phyloP scores from a whole-genome alignment of 2,113 vertebrate genomes.

The Sturnira hondurensis region DNA sequence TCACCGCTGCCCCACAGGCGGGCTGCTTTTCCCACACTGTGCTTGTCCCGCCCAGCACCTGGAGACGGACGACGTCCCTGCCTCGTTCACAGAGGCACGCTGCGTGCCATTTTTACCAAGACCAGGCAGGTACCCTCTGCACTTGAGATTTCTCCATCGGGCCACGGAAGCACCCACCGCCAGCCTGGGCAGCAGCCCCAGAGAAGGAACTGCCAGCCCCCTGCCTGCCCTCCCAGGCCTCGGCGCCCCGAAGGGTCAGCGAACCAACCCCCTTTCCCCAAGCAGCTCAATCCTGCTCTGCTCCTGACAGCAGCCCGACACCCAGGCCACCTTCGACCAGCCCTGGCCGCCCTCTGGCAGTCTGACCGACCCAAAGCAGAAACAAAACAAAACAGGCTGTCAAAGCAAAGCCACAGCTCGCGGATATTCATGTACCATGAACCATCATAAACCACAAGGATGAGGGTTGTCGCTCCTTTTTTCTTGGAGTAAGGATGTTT shows the following conservation, averaged over 20 bases:
- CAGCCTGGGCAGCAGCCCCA: background rate
- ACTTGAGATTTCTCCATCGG: background rate
- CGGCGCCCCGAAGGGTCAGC: background rate
- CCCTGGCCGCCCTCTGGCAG: background rate
- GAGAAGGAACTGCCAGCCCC: too few relatives aligned
- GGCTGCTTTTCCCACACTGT: background rate
- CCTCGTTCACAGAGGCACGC: background rate
- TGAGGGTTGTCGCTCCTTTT: too few relatives aligned
- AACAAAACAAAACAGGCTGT: background rate
- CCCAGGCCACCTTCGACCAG: background rate
- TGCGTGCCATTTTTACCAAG: background rate
- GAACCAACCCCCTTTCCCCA: background rate
- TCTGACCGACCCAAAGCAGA: background rate
- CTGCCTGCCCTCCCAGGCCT: background rate
- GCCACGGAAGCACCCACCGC: background rate
- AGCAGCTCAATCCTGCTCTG: background rate
- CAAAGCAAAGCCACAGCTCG: background rate
- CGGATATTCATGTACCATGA: background rate
- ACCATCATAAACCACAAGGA: background rate
- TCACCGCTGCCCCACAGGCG: background rate
- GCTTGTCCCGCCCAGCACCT: background rate
- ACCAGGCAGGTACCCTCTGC: background rate
- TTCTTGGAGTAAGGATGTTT: background rate
- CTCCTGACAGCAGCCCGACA: background rate
- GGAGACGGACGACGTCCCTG: accelerated